Evolutionary conservation across 2,888 invertebrate species (phyloP), one percentile per base, ranked within the genome.

Genomic region (Operophtera brumata): DNA sequence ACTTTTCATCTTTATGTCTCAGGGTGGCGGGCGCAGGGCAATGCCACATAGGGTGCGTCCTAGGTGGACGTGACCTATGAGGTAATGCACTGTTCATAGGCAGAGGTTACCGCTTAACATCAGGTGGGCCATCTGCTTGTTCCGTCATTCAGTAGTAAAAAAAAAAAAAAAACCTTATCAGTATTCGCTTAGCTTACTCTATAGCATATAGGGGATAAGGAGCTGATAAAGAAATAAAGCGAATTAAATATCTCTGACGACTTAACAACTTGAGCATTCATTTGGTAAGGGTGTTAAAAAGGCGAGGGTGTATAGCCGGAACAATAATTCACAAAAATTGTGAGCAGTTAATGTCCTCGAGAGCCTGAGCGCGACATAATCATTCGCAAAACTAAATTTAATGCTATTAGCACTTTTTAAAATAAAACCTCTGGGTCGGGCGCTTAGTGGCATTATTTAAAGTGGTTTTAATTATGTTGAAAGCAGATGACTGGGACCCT

Each of bases 381-480:
- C 86, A 87, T 84, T 77, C 82, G 83, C 84, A 80, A 88, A 90
- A 89, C 87, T 87, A 89, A 88, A 88, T 87, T 88, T 89, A 89
- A 89, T 87, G 88, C 86, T 87, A 86, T 87, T 86, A 85, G 87
- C 87, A 83, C 84, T 88, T 87, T 84, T 86, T 85, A 83, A 88
- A 88, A 88, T 87, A 85, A 87, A 88, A 82, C 80, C 82, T 75
- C 75, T 74, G 84, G 84, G 85, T 80, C 77, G 86, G 84, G 72
- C 76, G 82, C 83, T 84, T 82, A 82, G 84, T 85, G 84, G 86
- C 84, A 83, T 86, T 88, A 89, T 89, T 88, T 89, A 85, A 88
- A 88, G 82, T 86, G 83, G 86, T 90, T 91, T 89, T 90, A 91
- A 91, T 91, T 91, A 90, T 89, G 90, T 89, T 90, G 83, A 83